Evolutionary conservation across 2,113 vertebrate genomes (phyloP).

Genomic region (Tenebrosternarchus preto): DNA sequence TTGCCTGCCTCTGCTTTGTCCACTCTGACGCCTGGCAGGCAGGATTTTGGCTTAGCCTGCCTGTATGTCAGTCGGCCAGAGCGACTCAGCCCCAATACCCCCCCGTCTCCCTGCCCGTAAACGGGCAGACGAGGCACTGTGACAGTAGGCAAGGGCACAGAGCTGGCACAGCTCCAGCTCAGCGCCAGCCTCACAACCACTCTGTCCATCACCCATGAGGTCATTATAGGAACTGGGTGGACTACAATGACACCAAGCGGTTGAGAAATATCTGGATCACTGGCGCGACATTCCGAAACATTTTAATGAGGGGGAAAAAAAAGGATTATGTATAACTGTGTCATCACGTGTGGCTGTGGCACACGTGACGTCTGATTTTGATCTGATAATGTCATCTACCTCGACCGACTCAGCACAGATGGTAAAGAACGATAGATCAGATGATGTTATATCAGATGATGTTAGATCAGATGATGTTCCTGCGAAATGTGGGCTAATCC

Average conservation of each 20-base stretch:
- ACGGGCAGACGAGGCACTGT: conserved; percentile 65
- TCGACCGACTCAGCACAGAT: background rate
- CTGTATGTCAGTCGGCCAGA: conserved; percentile 48
- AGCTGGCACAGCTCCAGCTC: conserved; percentile 64
- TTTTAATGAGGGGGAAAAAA: background rate
- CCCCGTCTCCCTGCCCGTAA: conserved; percentile 66
- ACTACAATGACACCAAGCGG: background rate
- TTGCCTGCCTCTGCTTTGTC: background rate
- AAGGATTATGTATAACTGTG: background rate
- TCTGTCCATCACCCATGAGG: conserved; percentile 53
- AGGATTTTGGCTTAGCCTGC: conserved; percentile 1
- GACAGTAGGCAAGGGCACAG: conserved; percentile 61
- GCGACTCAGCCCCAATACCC: conserved; percentile 52
- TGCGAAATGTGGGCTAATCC: background rate
- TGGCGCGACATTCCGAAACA: background rate
- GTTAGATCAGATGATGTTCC: background rate
- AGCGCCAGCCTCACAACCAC: conserved; percentile 60
- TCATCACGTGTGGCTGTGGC: background rate
- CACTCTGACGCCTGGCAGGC: background rate
- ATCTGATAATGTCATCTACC: background rate
- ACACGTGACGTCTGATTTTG: background rate
- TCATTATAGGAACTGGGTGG: conserved; percentile 21
- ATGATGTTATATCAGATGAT: conserved; percentile 8
- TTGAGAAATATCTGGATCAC: background rate
- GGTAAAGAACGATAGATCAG: background rate